These are phyloP conservation scores for Sapajus apella DNA, from an alignment of 2,113 vertebrate species.

Conservation along the genomic window DNA sequence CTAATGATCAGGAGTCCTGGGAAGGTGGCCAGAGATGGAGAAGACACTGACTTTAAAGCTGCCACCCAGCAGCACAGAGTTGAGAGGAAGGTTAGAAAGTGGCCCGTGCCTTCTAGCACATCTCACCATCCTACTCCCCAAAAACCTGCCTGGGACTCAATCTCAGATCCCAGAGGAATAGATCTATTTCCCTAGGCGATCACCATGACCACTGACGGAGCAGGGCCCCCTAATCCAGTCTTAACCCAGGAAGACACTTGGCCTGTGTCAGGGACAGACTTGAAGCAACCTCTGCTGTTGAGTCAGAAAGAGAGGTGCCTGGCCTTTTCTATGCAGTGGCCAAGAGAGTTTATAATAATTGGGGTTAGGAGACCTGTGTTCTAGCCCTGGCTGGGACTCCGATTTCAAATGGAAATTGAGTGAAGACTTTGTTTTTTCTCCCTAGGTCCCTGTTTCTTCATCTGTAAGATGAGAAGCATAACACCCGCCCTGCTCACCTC, in stretches of 20 bases:
- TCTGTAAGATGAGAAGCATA: slow-evolving; percentile 34
- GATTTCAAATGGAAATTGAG: neutral
- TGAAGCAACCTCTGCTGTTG: neutral
- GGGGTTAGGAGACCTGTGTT: neutral
- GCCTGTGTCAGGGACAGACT: neutral
- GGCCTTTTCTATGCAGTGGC: neutral
- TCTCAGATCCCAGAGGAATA: neutral
- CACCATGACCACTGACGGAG: rapidly evolving
- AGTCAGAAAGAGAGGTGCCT: neutral
- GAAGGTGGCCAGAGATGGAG: neutral
- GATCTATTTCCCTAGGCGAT: no score
- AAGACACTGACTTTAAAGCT: neutral
- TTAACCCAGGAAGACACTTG: rapidly evolving
- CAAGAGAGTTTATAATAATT: neutral
- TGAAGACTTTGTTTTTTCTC: neutral
- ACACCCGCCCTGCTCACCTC: neutral
- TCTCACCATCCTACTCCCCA: neutral
- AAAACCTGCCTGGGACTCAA: neutral
- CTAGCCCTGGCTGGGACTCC: neutral
- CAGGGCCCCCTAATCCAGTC: neutral
- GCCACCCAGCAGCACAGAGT: neutral
- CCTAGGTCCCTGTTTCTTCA: neutral
- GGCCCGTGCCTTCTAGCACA: neutral
- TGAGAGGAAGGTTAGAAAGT: neutral
- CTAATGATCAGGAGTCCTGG: neutral